A percentile compares a stretch with the other conserved stretches of the same genome.
These are phyloP conservation scores for Tichodroma muraria DNA, from an alignment of 2,113 vertebrate genomes.

Conservation along the genomic window DNA sequence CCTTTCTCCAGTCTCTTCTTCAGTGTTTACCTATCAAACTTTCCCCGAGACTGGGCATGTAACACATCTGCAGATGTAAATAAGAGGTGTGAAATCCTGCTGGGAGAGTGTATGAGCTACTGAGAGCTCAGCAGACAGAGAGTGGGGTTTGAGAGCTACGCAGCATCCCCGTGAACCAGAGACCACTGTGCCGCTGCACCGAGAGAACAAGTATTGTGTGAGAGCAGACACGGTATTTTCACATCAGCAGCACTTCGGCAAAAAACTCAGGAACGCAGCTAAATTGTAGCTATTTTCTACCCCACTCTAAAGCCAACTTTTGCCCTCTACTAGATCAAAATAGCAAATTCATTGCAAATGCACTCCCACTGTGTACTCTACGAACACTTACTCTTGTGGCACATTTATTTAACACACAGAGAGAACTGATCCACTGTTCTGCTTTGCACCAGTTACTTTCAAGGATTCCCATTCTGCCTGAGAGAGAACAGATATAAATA, in stretches of 20 bases:
- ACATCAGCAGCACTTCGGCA: background rate
- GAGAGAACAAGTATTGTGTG: background rate
- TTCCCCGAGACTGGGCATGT: rapidly evolving
- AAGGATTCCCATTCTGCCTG: background rate
- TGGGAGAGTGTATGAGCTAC: background rate
- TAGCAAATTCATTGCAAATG: background rate
- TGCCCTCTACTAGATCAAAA: background rate
- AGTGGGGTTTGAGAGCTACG: background rate
- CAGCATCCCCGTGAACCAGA: background rate
- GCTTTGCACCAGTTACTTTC: background rate
- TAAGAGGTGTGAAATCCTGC: background rate
- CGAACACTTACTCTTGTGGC: background rate
- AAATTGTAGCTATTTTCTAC: background rate
- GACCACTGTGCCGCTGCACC: background rate
- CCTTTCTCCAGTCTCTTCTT: background rate
- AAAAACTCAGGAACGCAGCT: background rate
- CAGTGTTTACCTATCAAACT: background rate
- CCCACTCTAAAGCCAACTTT: background rate
- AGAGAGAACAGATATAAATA: background rate
- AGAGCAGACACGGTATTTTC: background rate
- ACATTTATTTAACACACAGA: background rate
- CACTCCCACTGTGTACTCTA: background rate
- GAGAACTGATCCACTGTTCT: background rate
- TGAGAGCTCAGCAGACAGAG: background rate
- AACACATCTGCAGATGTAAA: background rate